Conservation (phyloP, 1,140 invertebrate genomes). For the Pseudomyrmex sp. region DNA sequence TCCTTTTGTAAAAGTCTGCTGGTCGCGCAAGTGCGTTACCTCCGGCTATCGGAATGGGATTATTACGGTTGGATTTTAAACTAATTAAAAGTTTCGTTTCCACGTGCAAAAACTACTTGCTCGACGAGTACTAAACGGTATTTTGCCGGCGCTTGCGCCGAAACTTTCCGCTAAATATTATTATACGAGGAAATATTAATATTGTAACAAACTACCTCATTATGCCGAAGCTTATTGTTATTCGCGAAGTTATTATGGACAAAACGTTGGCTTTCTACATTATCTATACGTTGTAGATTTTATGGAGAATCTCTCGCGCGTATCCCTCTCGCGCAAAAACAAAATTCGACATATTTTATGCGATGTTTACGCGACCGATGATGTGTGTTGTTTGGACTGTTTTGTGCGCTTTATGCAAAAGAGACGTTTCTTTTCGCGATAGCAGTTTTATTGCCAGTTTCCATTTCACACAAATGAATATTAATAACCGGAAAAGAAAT, state of each 20-base stretch:
- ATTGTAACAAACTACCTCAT: slow-evolving; percentile 42
- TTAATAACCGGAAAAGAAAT: neutral
- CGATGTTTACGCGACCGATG: too few relatives aligned
- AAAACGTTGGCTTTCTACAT: neutral
- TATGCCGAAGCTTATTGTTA: slow-evolving; percentile 28
- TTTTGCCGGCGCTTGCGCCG: neutral
- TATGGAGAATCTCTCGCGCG: too few relatives aligned
- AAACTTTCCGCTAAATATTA: slow-evolving; percentile 20
- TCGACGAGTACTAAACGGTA: slow-evolving; percentile 14
- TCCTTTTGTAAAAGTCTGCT: slow-evolving; percentile 16
- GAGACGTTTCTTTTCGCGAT: too few relatives aligned
- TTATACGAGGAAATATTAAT: slow-evolving; percentile 32
- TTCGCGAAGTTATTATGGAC: neutral
- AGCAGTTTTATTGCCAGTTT: neutral
- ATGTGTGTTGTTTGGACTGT: too few relatives aligned
- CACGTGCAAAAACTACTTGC: slow-evolving; percentile 10
- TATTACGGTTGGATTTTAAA: slow-evolving; percentile 23
- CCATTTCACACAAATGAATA: neutral
- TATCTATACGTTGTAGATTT: too few relatives aligned
- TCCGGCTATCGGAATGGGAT: slow-evolving; percentile 5
- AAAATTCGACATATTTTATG: too few relatives aligned
- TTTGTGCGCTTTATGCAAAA: too few relatives aligned
- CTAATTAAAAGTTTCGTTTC: slow-evolving; percentile 36
- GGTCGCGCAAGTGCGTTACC: slow-evolving; percentile 3
- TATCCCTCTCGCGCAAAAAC: too few relatives aligned